These are phyloP conservation scores for Eristalinus aeneus DNA, from an alignment of 2,888 invertebrate genomes.

Conservation along the genomic window DNA sequence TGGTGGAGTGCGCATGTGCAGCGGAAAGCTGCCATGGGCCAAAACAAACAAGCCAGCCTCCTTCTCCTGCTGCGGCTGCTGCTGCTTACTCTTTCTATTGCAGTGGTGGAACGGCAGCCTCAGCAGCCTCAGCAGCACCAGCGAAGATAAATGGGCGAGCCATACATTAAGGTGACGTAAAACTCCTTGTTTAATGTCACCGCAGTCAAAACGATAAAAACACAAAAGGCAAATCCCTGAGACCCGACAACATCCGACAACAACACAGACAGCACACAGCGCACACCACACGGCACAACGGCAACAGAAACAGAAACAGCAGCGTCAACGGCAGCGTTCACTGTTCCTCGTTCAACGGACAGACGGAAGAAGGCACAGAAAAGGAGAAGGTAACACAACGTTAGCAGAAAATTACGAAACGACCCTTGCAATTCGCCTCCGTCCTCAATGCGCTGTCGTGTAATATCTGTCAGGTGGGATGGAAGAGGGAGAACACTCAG, in stretches of 20 bases:
- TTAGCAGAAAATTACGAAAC: constrained; percentile 70
- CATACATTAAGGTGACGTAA: constrained; percentile 71
- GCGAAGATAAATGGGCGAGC: constrained; percentile 69
- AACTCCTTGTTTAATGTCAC: constrained; percentile 71
- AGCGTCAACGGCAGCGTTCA: constrained; percentile 42
- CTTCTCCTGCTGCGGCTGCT: background rate
- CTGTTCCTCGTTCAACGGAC: too few species aligned
- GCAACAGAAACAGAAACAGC: constrained; percentile 3
- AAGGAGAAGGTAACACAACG: constrained; percentile 60
- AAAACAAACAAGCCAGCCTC: constrained; percentile 55
- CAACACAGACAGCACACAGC: constrained; percentile 62
- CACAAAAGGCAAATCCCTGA: constrained; percentile 70
- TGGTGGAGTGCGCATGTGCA: constrained; percentile 58
- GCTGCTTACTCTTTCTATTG: constrained; percentile 64
- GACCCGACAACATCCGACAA: constrained; percentile 72
- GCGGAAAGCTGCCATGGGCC: background rate
- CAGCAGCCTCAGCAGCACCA: constrained; percentile 54
- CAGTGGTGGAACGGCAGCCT: constrained; percentile 33
- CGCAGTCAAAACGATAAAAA: constrained; percentile 70
- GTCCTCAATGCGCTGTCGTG: constrained; percentile 34
- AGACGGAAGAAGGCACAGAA: constrained; percentile 36
- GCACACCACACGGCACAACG: constrained; percentile 26
- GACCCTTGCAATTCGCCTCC: constrained; percentile 67
- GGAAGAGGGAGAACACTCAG: constrained; percentile 38
- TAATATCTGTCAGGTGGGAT: constrained; percentile 59